Conservation (phyloP, 2,113 vertebrate species). For the Pan paniscus region DNA sequence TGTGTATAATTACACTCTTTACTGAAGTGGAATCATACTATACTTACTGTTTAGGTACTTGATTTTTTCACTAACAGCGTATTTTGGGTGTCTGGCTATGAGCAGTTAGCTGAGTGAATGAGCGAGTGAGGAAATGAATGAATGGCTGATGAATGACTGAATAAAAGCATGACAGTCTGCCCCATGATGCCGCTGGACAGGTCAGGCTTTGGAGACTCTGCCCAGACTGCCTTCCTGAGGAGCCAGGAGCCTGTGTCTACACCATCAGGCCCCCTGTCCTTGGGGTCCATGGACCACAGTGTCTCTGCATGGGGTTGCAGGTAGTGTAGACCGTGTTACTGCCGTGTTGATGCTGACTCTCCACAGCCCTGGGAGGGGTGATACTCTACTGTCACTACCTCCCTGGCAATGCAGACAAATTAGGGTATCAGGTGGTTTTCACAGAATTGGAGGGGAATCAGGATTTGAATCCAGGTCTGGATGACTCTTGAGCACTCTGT, state of each 20-base stretch:
- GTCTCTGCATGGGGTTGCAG: background rate
- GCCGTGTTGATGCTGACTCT: background rate
- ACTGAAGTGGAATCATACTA: background rate
- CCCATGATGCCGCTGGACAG: background rate
- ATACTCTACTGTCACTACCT: background rate
- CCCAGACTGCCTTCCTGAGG: background rate
- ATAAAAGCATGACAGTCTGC: background rate
- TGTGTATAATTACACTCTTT: background rate
- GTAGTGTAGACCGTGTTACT: accelerated
- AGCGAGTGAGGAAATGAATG: background rate
- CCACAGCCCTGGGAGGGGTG: background rate
- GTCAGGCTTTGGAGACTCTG: background rate
- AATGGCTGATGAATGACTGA: background rate
- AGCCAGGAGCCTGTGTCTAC: background rate
- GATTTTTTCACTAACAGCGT: background rate
- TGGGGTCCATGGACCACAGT: background rate
- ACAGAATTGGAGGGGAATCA: no score
- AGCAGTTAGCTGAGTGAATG: background rate
- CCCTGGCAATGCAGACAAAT: background rate
- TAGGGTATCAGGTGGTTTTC: background rate
- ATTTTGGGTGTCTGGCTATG: background rate
- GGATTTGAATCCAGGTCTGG: background rate
- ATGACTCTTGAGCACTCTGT: background rate
- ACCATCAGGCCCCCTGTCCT: background rate
- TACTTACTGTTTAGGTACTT: background rate